Evolutionary conservation across 1,140 invertebrate genomes (phyloP), one percentile per base, ranked within the genome.

Genomic region (Diachasmimorpha longicaudata): DNA sequence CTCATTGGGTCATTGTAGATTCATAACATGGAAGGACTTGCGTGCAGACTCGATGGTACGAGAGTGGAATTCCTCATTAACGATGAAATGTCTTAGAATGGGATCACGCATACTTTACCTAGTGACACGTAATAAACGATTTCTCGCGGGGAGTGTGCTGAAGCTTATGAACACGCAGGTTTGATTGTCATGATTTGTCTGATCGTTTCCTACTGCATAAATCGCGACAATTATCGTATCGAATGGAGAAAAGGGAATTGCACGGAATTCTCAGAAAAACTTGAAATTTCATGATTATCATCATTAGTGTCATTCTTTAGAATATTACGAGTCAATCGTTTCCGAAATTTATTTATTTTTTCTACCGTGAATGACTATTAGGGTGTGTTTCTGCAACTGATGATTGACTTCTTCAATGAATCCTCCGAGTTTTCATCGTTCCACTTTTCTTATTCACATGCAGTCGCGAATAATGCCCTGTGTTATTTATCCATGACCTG

Each of bases 1-100:
- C 31, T 75, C 6, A 46, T 6, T 46, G 44, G 37, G 72, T 74
- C 44, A 58, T 82, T 83, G 0, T 70, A 89, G 96, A 82, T 96
- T 99, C 79, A 97, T 99, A 76, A 97, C 96, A 21, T 99, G 98
- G 98, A 98, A 98, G 85, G 98, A 99, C 88, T 81, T 95, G 36
- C 91, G 98, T 73, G 95, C 96, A 31, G 92, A 94, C 81, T 84
- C 91, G 37, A 87, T 96, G 72, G 96, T 98, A 0, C 92, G 94
- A 67, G 86, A 93, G 80, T 97, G 96, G 94, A 99, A 99, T 87
- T 89, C 91, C 10, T 98, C 96, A 4, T 90, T 94, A 55, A 92
- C 90, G 4, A 90, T 97, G 82, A 95, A 92, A 88, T 92, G 87
- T 58, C 81, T 95, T 8, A 92, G 93, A 79, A 82, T 90, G 25